Base-by-base conservation (phyloP, 2,888 invertebrate species). In the Cistogaster globosa region DNA sequence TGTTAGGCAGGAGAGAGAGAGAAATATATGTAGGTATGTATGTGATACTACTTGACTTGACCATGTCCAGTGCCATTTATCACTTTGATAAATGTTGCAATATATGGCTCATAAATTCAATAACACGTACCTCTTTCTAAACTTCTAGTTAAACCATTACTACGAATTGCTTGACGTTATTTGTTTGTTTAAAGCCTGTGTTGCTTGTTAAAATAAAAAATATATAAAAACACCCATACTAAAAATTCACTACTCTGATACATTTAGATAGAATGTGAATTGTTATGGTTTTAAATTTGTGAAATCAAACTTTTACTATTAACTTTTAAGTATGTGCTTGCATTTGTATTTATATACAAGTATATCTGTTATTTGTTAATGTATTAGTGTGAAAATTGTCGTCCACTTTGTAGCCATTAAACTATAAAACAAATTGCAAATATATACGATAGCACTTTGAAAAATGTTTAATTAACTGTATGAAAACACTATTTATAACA, bases 81-180 rank as follows among this genome's bases (percentile, higher is more conserved):
- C 87, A 88, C 88, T 87, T 87, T 88, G 88, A 88, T 88, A 87
- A 87, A 88, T 87, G 87, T 85, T 83, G 86, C 84, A 87, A 86
- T 77, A 84, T 82, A 80, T 84, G 75, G 79, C 86, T 86, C 87
- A 88, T 88, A 88, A 87, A 87, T 87, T 84, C 86, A 87, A 87
- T 86, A 86, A 87, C 86, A 86, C 83, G 86, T 87, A 84, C 83
- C 83, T 86, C 78, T 85, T 77, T 68, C 76, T 77, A 68, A 45
- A 74, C 72, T 58, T 74, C 67, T 80, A 79, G 65, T 80, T 67
- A 58, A 45, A 57, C 45, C 62, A 75, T 63, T 63, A 45, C 76
- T 51, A 48, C 60, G 53, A 53, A 26, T 77, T 58, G 51, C 58
- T 71, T 74, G 74, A 48, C 75, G 71, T 9, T 22, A 6, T 32